A percentile compares a stretch with the other conserved stretches of the same genome.
Evolutionary conservation across 2,797 vertebrate genomes (phyloP).

Genomic region (Falco naumanni): DNA sequence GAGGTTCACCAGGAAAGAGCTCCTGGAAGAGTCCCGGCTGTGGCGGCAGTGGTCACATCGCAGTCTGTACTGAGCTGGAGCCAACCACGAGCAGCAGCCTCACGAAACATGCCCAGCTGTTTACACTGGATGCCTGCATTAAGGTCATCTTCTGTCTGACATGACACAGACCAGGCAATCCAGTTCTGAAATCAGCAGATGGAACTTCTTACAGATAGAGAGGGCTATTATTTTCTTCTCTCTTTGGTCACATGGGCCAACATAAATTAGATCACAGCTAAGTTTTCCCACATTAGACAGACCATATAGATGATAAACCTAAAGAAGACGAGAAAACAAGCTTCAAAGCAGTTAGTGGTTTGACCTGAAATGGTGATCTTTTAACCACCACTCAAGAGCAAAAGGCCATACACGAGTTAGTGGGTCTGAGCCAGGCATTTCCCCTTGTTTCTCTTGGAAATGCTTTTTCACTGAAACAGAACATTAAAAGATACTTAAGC

Average conservation of each 20-base stretch:
- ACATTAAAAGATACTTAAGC: not conserved
- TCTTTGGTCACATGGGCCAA: not conserved
- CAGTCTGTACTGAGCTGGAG: not conserved
- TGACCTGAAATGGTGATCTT: conserved; percentile 51
- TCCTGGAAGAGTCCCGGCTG: not conserved
- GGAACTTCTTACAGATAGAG: conserved; percentile 28
- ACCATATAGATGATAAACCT: conserved; percentile 38
- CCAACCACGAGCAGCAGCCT: not conserved
- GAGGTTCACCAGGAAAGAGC: not conserved
- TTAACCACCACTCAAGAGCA: conserved; percentile 38
- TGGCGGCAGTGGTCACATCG: not conserved
- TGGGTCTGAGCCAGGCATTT: conserved; percentile 34
- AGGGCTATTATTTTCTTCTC: not conserved
- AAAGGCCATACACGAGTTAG: conserved; percentile 22
- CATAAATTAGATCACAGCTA: conserved; percentile 45
- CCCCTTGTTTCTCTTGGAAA: conserved; percentile 58
- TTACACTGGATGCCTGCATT: not conserved
- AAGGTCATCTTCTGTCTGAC: conserved; percentile 5
- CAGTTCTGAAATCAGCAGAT: conserved; percentile 21
- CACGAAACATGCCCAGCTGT: not conserved
- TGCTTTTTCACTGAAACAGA: conserved; percentile 24
- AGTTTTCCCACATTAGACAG: conserved; percentile 48
- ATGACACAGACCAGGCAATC: not conserved
- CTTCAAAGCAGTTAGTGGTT: conserved; percentile 43
- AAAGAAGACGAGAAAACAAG: not conserved